Evolutionary conservation across 2,888 invertebrate species (phyloP), one percentile per base, ranked within the genome.

Genomic region (Scaptomyza flava): DNA sequence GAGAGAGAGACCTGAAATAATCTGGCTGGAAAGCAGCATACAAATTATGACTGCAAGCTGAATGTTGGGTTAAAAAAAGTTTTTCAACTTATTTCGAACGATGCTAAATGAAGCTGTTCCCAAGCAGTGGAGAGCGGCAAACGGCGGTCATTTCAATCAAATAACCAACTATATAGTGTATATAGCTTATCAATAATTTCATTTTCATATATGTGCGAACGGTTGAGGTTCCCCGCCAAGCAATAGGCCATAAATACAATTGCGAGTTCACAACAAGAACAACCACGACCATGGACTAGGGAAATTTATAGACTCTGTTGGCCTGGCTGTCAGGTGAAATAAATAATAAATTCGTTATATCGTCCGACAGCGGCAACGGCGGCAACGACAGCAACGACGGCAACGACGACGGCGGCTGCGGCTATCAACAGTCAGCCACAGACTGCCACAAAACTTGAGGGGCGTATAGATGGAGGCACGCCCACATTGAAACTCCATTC

Each of bases 321-420:
- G 86, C 79, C 80, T 84, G 81, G 87, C 89, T 91, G 91, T 91
- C 91, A 91, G 91, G 90, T 91, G 91, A 91, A 91, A 91, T 91
- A 91, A 91, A 91, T 91, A 91, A 91, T 91, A 91, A 91, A 91
- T 90, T 91, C 89, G 91, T 91, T 90, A 90, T 90, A 87, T 87
- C 69, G 72, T 38, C 67, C 63, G 69, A 77, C 78, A 68, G 68
- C 42, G 31, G 43, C 66, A 42, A 41, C 31, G 31, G 12, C 34
- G 27, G 27, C 7, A 50, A 5, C 67, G 42, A 57, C 14, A 50
- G 23, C 65, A 14, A 51, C 11, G 51, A 17, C 17, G 46, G 5
- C 67, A 45, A 57, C 14, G 53, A 30, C 65, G 14, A 51, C 11
- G 51, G n/a, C 17, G 47, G 27, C 54, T 48, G 56, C 51, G 41